Base-by-base conservation (phyloP, 1,140 invertebrate genomes). In the Spodoptera litura region DNA sequence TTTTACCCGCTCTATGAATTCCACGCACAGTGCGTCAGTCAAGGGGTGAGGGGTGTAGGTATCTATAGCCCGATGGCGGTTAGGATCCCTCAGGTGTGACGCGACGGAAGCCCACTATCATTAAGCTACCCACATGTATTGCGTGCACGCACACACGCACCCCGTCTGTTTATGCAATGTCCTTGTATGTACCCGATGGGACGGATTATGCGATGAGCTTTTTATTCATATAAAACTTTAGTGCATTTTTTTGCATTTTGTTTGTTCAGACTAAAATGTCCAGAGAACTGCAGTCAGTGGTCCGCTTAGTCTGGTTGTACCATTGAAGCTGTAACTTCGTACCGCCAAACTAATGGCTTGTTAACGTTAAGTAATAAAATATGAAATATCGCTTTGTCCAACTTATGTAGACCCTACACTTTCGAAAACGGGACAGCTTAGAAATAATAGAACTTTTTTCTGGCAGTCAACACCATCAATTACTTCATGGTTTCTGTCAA, bases 81-180 rank as follows among this genome's bases (percentile, higher is more conserved):
- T 94, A 90, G 79, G 82, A 75, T 87, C 92, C 88, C 91, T 94
- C 92, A 94, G 92, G 91, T 94, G 92, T 94, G 92, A 94, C 92
- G 91, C 85, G 88, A 82, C 92, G 92, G 92, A 94, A 94, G 88
- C 91, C 84, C 86, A 84, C 92, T 91, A 92, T 94, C 92, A 94
- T 94, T 94, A 93, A 85, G 88, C 90, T 92, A 92, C 91, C 91
- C 90, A 93, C 91, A 94, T 94, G 84, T 85, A 81, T 81, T 87
- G 89, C 86, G 86, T 87, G 61, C 81, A 87, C 82, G 84, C 87
- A 88, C 89, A 84, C 87, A 83, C 85, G 87, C 87, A 82, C 70
- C 55, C 66, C 51, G 74, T 68, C 38, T 83, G 81, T 87, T 82
- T 88, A 85, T 86, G 83, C 85, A 77, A 86, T 83, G 81, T 73